Evolutionary conservation across 2,888 invertebrate species (phyloP).

Genomic region (Oscheius sp.): DNA sequence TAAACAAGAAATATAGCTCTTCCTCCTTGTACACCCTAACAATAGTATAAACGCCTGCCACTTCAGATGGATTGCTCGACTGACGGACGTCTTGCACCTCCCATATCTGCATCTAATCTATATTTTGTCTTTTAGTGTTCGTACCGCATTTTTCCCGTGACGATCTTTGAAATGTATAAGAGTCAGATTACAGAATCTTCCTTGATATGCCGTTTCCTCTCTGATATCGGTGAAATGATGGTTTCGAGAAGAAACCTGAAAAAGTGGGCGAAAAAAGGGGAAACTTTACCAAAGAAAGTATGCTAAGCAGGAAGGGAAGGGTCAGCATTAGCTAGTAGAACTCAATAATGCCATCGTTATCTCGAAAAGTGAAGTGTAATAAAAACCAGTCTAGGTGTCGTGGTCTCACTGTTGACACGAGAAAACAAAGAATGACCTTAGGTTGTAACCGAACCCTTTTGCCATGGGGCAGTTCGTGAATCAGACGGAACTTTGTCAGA

Average conservation of each 20-base stretch:
- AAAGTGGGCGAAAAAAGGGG: neutral
- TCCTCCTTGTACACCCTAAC: conserved; percentile 24
- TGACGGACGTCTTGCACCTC: conserved; percentile 26
- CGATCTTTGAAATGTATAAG: conserved; percentile 31
- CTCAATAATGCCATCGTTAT: conserved; percentile 16
- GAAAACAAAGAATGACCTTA: conserved; percentile 37
- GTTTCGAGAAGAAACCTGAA: neutral
- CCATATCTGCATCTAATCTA: conserved; percentile 15
- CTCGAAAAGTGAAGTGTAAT: conserved; percentile 30
- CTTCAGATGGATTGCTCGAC: conserved; percentile 17
- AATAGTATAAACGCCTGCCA: conserved; percentile 30
- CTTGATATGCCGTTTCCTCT: conserved; percentile 28
- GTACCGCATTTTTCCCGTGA: conserved; percentile 16
- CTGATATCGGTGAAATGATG: conserved; percentile 8
- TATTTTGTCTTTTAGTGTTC: neutral
- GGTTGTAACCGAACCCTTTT: neutral
- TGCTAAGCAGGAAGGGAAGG: neutral
- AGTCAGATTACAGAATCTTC: conserved; percentile 32
- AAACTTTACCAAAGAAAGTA: neutral
- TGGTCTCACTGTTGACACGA: conserved; percentile 33
- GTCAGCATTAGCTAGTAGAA: conserved; percentile 2
- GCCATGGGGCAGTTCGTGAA: conserved; percentile 6
- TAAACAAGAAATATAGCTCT: conserved; percentile 23
- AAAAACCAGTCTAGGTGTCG: conserved; percentile 33
- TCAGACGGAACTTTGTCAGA: neutral